These are phyloP conservation scores for Ranitomeya variabilis DNA, from an alignment of 2,113 vertebrate genomes.

Conservation along the genomic window DNA sequence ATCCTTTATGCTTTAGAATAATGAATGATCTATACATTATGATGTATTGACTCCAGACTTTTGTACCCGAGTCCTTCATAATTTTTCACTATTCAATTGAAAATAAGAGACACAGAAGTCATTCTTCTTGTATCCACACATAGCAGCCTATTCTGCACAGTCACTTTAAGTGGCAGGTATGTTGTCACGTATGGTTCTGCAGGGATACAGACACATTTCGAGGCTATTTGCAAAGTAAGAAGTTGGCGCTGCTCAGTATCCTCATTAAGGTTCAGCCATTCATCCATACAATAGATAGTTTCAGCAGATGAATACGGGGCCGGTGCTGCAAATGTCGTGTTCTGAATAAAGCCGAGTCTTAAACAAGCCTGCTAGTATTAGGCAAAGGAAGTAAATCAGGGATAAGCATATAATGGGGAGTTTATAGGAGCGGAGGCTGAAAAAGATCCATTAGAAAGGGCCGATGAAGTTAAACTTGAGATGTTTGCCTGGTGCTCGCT, in stretches of 20 bases:
- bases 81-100: no score
- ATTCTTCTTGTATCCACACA: no score
- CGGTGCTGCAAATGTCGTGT: slow-evolving; percentile 16
- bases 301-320: slow-evolving; percentile 27
- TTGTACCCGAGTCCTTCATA: no score
- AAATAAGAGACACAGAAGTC: no score
- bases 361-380: slow-evolving; percentile 47
- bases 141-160: no score
- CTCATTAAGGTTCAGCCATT: slow-evolving; percentile 47
- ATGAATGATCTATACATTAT: no score
- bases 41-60: no score
- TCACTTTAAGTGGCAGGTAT: no score
- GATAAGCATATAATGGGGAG: slow-evolving; percentile 42
- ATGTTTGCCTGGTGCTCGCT: background rate
- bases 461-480: slow-evolving; percentile 38
- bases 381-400: slow-evolving; percentile 44
- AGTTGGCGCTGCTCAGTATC: slow-evolving; percentile 18
- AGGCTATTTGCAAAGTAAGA: slow-evolving; percentile 12
- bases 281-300: slow-evolving; percentile 19
- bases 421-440: slow-evolving; percentile 38
- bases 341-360: slow-evolving; percentile 39
- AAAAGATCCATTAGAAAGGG: slow-evolving; percentile 43
- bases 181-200: background rate
- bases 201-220: background rate
- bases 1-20: no score